These are phyloP conservation scores for Saguinus imperator DNA, from an alignment of 2,113 vertebrate genomes.

Conservation along the genomic window DNA sequence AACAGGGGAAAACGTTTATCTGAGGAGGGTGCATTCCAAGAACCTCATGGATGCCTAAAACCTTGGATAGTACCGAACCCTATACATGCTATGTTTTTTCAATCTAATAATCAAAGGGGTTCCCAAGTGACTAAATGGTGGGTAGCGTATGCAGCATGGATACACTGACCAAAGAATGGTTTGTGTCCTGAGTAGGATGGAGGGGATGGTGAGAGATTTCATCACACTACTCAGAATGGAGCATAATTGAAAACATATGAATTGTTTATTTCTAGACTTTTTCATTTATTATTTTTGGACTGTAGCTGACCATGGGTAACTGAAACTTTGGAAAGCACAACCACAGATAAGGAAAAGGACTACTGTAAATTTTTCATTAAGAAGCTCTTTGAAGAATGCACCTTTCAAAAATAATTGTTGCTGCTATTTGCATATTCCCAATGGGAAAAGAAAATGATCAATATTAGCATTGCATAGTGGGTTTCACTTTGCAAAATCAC, in stretches of 20 bases:
- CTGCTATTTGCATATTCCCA: background rate
- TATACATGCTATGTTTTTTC: background rate
- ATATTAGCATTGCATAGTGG: background rate
- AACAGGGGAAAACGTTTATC: background rate
- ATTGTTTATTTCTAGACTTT: background rate
- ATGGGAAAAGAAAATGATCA: background rate
- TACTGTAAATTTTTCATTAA: background rate
- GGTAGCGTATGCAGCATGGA: background rate
- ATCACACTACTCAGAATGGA: background rate
- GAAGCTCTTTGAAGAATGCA: background rate
- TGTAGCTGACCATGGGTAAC: background rate
- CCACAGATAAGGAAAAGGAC: background rate
- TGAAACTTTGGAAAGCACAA: background rate
- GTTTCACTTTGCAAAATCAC: conserved; percentile 22
- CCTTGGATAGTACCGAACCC: background rate
- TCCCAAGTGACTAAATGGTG: background rate
- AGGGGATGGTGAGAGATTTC: background rate
- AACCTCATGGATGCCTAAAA: background rate
- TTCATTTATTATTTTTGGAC: background rate
- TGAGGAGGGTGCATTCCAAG: background rate
- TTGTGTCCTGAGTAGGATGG: background rate
- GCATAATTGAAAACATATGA: background rate
- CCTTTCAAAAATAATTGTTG: background rate
- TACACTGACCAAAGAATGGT: background rate
- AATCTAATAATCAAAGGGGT: background rate